Conservation (phyloP, 2,797 vertebrate genomes). For the Sparus aurata region DNA sequence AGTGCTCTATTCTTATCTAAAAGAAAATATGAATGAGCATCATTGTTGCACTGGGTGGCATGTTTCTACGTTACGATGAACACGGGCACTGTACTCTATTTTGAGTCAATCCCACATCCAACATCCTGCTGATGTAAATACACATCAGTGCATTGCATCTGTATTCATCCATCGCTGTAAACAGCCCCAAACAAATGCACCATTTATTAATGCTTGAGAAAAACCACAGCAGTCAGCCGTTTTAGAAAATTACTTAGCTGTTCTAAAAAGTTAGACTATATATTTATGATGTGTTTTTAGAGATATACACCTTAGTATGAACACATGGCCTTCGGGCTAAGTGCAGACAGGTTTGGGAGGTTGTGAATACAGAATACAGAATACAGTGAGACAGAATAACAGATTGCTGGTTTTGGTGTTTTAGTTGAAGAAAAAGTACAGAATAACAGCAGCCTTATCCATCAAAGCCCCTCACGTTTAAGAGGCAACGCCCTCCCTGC, state of each 20-base stretch:
- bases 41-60: conserved; percentile 25
- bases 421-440: not conserved
- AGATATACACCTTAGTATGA: not conserved
- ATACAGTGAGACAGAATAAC: not conserved
- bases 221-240: not conserved
- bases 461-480: conserved; percentile 1
- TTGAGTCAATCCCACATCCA: conserved; percentile 16
- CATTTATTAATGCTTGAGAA: not conserved
- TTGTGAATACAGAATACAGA: no score
- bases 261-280: not conserved
- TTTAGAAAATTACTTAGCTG: not conserved
- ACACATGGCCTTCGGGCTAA: not conserved
- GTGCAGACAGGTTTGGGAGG: not conserved
- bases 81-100: not conserved
- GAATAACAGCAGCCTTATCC: not conserved
- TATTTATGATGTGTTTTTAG: not conserved
- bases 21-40: conserved; percentile 17
- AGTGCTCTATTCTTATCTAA: conserved; percentile 17
- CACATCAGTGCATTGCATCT: not conserved
- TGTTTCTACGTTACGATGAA: conserved; percentile 6
- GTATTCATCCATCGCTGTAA: conserved; percentile 6
- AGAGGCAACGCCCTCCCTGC: not conserved
- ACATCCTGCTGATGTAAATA: conserved; percentile 18
- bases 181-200: conserved; percentile 7
- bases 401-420: not conserved